Percentiles rank a stretch among this genome's conserved stretches.
Evolutionary conservation across 2,888 invertebrate genomes (phyloP).

Genomic region (Chymomyza amoena): DNA sequence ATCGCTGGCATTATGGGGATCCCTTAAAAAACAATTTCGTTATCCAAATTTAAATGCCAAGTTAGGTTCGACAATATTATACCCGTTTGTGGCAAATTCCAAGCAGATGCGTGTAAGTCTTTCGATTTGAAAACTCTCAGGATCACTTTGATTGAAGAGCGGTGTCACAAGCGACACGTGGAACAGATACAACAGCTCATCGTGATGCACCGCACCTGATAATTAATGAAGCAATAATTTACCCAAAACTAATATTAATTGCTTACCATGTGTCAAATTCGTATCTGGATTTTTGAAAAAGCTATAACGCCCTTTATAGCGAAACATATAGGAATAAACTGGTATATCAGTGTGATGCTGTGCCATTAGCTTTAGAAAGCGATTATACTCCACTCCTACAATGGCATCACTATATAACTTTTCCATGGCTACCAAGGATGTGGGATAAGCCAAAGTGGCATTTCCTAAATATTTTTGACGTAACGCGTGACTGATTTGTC

Average conservation of each 20-base stretch:
- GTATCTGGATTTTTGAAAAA: conserved; percentile 78
- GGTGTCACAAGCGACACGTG: conserved; percentile 69
- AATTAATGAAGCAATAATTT: not conserved
- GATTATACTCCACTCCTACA: conserved; percentile 81
- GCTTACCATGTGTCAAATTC: conserved; percentile 79
- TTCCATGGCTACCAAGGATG: conserved; percentile 57
- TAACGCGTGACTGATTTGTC: conserved; percentile 60
- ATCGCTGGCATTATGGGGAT: conserved; percentile 63
- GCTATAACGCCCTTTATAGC: conserved; percentile 82
- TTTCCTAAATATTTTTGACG: conserved; percentile 62
- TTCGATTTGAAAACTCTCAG: conserved; percentile 78
- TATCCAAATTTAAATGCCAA: conserved; percentile 2
- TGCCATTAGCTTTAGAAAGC: conserved; percentile 81
- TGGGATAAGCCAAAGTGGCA: conserved; percentile 33
- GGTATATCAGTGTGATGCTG: conserved; percentile 78
- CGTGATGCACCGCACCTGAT: conserved; percentile 79
- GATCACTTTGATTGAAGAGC: conserved; percentile 71
- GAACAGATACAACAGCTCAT: conserved; percentile 79
- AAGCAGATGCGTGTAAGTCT: conserved; percentile 79
- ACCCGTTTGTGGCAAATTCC: conserved; percentile 77
- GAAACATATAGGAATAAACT: conserved; percentile 83
- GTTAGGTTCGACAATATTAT: not conserved
- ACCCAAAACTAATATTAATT: not conserved
- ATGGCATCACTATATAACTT: conserved; percentile 81
- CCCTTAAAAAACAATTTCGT: conserved; percentile 36